Evolutionary conservation across 2,113 vertebrate species (phyloP).

Genomic region (Camelus bactrianus): DNA sequence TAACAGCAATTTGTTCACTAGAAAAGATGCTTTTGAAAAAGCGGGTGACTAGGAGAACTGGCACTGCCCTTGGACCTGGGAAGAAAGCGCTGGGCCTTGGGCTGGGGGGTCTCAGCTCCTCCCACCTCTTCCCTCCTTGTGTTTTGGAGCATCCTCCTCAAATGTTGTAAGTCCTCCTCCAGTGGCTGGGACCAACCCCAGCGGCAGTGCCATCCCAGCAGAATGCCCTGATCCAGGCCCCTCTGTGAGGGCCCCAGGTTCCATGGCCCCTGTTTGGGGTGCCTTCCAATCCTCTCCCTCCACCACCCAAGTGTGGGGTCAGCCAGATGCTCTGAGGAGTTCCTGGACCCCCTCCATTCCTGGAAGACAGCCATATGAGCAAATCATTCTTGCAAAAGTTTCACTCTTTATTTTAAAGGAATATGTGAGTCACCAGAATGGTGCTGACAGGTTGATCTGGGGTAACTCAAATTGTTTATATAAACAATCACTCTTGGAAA

Average conservation of each 20-base stretch:
- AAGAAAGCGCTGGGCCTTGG: background rate
- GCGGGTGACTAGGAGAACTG: background rate
- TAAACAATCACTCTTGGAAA: background rate
- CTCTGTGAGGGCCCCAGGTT: background rate
- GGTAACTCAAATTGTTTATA: background rate
- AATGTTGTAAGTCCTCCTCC: background rate
- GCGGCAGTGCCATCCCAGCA: background rate
- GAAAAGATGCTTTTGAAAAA: background rate
- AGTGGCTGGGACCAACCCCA: background rate
- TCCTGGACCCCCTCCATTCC: background rate
- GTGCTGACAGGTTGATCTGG: background rate
- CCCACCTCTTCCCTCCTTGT: background rate
- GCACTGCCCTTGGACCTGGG: background rate
- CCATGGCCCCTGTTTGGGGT: background rate
- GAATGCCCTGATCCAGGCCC: background rate
- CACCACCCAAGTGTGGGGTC: accelerated
- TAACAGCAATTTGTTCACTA: background rate
- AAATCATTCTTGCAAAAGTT: background rate
- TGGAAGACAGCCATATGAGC: background rate
- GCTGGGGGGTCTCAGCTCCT: accelerated
- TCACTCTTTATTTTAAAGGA: background rate
- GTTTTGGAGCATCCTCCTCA: background rate
- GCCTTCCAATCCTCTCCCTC: background rate
- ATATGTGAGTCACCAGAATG: background rate
- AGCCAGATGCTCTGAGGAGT: background rate